Evolutionary conservation across 2,113 vertebrate species (phyloP), one percentile per base, ranked within the genome.

Genomic region (Pterocles orientalis): DNA sequence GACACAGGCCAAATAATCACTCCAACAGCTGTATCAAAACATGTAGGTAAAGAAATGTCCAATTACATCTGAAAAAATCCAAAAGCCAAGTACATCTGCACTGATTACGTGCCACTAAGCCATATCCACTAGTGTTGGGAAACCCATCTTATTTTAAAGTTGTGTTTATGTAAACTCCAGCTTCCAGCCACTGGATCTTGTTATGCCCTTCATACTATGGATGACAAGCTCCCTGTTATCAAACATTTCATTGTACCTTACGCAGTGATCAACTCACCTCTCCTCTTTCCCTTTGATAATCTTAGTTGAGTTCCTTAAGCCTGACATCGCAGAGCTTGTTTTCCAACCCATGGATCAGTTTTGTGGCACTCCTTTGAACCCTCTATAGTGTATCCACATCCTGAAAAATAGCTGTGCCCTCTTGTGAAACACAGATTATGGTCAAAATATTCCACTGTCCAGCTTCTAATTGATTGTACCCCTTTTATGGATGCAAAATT

Each of bases 241-340:
- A 95, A 89, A 92, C 60, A 92, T 92, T 86, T 66, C 26, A 50
- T 50, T 73, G 51, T 15, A 54, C 47, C 36, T 94, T 91, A 50
- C 0, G 0, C 39, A 62, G n/a, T 50, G 84, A 87, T 70, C 77
- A 87, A 5, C 81, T 86, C 93, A 92, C 81, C 56, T 92, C 73
- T 87, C 51, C 65, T 19, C 56, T 78, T 85, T 89, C 36, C 13
- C 72, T 95, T 94, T 94, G 86, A 92, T 89, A 94, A 86, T 81
- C 58, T 54, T 85, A 81, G 41, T 58, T 84, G 64, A 95, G 51
- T 43, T 94, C 65, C 84, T 97, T 87, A 89, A 95, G 47, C 19
- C 47, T 78, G 64, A 23, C 71, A 54, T 60, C 0, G 1, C n/a
- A 66, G 43, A 75, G 15, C 47, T 86, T 89, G 51, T 84, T 94